phyloP scores from a whole-genome alignment of 1,140 invertebrate species.

The Anastrepha obliqua region DNA sequence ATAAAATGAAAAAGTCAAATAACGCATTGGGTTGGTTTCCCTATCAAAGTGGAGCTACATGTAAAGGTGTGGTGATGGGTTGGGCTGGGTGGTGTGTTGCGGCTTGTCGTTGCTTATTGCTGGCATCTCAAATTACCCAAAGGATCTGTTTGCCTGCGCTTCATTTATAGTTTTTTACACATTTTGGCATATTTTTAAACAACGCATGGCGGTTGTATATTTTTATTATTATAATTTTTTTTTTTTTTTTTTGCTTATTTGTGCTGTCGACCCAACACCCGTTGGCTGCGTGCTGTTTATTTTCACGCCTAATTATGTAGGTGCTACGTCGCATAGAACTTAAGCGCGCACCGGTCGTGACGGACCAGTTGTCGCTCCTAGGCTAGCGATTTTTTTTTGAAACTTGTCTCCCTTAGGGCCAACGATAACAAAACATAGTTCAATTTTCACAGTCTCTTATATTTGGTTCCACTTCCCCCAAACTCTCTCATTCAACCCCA shows the following conservation, averaged over 20 bases:
- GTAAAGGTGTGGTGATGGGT: background rate
- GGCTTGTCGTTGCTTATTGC: background rate
- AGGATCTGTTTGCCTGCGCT: background rate
- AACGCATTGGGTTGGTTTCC: background rate
- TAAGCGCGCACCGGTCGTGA: background rate
- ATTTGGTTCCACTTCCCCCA: too few species aligned
- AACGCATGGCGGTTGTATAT: background rate
- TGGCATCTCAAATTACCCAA: background rate
- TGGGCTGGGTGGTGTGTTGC: background rate
- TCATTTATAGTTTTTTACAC: background rate
- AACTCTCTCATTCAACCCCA: too few species aligned
- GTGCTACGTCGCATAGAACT: background rate
- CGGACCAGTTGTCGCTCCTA: background rate
- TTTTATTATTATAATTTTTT: background rate
- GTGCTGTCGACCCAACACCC: too few species aligned
- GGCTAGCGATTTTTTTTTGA: background rate
- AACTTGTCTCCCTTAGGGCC: background rate
- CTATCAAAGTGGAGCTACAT: background rate
- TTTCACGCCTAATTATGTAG: constrained; percentile 25
- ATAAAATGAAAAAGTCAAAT: background rate
- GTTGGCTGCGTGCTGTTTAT: constrained; percentile 20
- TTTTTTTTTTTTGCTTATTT: background rate
- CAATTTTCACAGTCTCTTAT: background rate
- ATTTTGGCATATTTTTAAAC: background rate
- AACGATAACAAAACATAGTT: background rate